phyloP scores from a whole-genome alignment of 2,797 vertebrate genomes.

The Alosa sapidissima region DNA sequence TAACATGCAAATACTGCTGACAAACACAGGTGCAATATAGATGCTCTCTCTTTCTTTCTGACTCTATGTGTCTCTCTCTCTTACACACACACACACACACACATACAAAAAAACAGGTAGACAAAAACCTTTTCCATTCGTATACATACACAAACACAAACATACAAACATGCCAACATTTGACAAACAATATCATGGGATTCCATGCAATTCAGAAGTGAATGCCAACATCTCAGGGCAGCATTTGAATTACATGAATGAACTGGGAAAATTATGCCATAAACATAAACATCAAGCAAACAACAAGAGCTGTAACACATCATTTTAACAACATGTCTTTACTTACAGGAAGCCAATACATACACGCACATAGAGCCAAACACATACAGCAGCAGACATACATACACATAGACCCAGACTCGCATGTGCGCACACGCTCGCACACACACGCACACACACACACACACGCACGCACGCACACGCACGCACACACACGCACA shows the following conservation, averaged over 20 bases:
- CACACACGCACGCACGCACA: background rate
- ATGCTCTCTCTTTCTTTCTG: background rate
- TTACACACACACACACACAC: slow-evolving; percentile 20
- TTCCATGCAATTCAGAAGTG: slow-evolving; percentile 9
- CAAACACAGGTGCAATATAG: background rate
- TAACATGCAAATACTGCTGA: slow-evolving; percentile 1
- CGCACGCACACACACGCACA: background rate
- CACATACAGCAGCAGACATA: background rate
- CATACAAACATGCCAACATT: slow-evolving; percentile 23
- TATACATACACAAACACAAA: slow-evolving; percentile 13
- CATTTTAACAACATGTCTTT: background rate
- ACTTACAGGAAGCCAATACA: background rate
- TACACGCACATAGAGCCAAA: background rate
- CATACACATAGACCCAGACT: background rate
- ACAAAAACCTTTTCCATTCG: slow-evolving; percentile 20
- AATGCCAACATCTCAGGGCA: background rate
- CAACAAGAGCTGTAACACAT: background rate
- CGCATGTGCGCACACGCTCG: background rate
- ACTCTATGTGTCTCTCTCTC: background rate
- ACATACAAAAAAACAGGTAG: slow-evolving; percentile 4
- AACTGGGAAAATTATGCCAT: background rate
- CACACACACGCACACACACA: background rate
- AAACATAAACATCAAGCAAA: background rate
- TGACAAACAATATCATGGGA: slow-evolving; percentile 36
- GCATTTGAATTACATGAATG: background rate